Evolutionary conservation across 1,140 invertebrate genomes (phyloP).

Genomic region (Latrodectus geometricus): DNA sequence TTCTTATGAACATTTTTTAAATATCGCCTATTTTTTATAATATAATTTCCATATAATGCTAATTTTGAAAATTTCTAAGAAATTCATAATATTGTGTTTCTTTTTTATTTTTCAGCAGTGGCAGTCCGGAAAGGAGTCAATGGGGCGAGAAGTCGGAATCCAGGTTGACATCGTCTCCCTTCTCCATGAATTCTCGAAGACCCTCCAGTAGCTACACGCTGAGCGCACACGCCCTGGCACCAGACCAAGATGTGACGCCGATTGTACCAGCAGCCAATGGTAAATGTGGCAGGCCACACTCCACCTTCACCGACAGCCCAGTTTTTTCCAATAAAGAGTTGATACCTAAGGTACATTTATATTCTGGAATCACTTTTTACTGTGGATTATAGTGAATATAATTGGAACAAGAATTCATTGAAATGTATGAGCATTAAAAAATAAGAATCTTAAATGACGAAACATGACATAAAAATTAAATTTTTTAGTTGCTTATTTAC

Average conservation of each 20-base stretch:
- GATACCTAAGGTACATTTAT: constrained; percentile 14
- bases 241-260: constrained; percentile 9
- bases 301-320: constrained; percentile 54
- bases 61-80: background rate
- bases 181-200: constrained; percentile 16
- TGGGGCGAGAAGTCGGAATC: constrained; percentile 32
- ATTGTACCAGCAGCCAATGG: background rate
- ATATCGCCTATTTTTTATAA: no score
- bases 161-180: constrained; percentile 1
- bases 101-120: constrained; percentile 24
- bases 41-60: background rate
- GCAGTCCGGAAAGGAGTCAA: constrained; percentile 39
- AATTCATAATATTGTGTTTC: background rate
- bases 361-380: background rate
- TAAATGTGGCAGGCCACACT: constrained; percentile 23
- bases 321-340: constrained; percentile 27
- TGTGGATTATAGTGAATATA: background rate
- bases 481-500: no score
- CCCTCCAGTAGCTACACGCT: constrained; percentile 56
- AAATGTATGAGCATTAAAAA: no score
- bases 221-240: constrained; percentile 28
- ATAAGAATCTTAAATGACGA: no score
- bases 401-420: background rate
- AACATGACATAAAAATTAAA: no score
- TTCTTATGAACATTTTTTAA: no score